Evolutionary conservation across 2,888 invertebrate genomes (phyloP).

Genomic region (Uropetala carovei): DNA sequence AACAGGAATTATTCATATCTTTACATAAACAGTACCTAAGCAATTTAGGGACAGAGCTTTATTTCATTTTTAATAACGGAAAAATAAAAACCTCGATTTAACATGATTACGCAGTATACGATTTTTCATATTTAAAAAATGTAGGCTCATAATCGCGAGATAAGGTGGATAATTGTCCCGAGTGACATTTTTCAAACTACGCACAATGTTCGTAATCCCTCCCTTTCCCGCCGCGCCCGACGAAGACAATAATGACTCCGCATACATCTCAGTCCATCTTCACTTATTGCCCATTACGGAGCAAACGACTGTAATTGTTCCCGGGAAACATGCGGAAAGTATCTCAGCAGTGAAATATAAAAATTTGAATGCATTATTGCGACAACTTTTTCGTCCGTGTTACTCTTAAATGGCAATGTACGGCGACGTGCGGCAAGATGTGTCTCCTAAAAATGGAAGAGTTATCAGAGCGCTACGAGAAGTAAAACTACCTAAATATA

Average conservation of each 20-base stretch:
- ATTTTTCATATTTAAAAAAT: background rate
- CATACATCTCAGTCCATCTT: constrained; percentile 4
- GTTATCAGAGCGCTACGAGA: background rate
- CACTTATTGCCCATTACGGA: constrained; percentile 16
- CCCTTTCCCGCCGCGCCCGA: background rate
- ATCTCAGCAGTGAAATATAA: background rate
- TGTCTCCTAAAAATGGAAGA: background rate
- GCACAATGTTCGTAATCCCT: background rate
- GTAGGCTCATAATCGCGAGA: background rate
- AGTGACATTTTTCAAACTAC: background rate
- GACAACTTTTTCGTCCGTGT: background rate
- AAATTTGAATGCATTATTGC: constrained; percentile 3
- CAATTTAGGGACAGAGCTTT: no score
- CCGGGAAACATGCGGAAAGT: background rate
- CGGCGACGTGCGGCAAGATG: no score
- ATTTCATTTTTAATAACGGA: no score
- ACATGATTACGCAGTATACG: no score
- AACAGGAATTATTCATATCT: no score
- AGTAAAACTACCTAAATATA: no score
- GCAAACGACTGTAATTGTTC: background rate
- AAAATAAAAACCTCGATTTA: no score
- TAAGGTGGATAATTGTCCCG: background rate
- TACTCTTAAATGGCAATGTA: background rate
- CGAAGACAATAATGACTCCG: background rate
- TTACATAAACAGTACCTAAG: no score